Conservation (phyloP, 1,140 invertebrate species). For the Stratiolaelaps scimitus region DNA sequence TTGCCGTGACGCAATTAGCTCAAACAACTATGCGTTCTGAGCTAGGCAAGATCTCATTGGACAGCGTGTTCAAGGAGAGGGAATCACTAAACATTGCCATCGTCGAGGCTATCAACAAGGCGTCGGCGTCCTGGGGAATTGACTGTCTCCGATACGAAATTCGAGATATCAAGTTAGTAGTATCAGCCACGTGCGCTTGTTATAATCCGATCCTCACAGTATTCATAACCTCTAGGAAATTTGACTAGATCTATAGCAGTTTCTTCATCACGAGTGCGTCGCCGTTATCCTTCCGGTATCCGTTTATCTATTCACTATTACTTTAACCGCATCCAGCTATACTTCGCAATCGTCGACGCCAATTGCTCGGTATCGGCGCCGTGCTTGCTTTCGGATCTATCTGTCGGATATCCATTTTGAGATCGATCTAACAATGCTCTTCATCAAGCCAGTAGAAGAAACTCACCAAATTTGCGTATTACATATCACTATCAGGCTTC, state of each 20-base stretch:
- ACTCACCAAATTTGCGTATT: slow-evolving; percentile 28
- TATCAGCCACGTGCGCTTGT: not conserved
- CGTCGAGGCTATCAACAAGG: slow-evolving; percentile 92
- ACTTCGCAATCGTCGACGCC: no score
- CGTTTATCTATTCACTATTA: no score
- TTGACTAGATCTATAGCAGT: no score
- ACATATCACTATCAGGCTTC: slow-evolving; percentile 61
- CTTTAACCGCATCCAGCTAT: no score
- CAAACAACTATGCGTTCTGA: slow-evolving; percentile 99
- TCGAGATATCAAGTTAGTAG: slow-evolving; percentile 51
- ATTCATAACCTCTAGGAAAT: no score
- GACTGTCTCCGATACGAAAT: slow-evolving; percentile 97
- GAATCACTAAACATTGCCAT: slow-evolving; percentile 91
- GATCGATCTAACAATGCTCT: not conserved
- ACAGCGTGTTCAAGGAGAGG: slow-evolving; percentile 91
- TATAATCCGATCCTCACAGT: no score
- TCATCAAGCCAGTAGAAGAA: not conserved
- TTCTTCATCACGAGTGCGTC: no score
- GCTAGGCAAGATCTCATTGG: slow-evolving; percentile 91
- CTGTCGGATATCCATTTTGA: not conserved
- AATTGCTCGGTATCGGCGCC: no score
- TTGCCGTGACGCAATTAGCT: slow-evolving; percentile 94
- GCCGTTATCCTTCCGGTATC: no score
- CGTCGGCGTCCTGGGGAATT: slow-evolving; percentile 93
- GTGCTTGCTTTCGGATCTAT: no score